Evolutionary conservation across 2,797 vertebrate genomes (phyloP).

Genomic region (Chrysocyon brachyurus): DNA sequence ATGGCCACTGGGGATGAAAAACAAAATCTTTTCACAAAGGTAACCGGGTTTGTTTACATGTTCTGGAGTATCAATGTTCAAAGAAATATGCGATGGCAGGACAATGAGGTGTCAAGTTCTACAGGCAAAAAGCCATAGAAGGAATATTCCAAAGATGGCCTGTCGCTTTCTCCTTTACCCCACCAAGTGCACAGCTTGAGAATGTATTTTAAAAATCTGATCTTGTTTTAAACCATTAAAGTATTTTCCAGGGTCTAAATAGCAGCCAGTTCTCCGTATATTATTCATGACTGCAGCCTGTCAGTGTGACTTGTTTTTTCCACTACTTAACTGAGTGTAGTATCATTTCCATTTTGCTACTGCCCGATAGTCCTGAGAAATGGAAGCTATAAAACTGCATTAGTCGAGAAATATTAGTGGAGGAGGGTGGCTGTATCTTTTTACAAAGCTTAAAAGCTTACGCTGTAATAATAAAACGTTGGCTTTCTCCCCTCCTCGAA

Average conservation of each 20-base stretch:
- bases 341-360: slow-evolving; percentile 72
- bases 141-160: slow-evolving; percentile 28
- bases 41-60: slow-evolving; percentile 54
- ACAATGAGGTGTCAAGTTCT: slow-evolving; percentile 28
- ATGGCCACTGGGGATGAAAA: not conserved
- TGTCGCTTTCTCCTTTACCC: slow-evolving; percentile 69
- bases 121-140: not conserved
- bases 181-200: slow-evolving; percentile 69
- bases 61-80: slow-evolving; percentile 23
- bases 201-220: slow-evolving; percentile 73
- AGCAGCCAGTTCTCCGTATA: slow-evolving; percentile 45
- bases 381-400: slow-evolving; percentile 47
- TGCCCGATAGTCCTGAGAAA: slow-evolving; percentile 63
- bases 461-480: slow-evolving; percentile 68
- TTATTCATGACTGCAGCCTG: slow-evolving; percentile 59
- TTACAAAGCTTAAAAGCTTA: slow-evolving; percentile 61
- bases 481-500: slow-evolving; percentile 66
- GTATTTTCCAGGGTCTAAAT: slow-evolving; percentile 67
- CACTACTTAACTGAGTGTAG: slow-evolving; percentile 52
- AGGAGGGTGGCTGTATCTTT: not conserved
- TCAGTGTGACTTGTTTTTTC: slow-evolving; percentile 66
- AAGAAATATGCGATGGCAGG: not conserved
- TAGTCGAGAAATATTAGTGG: slow-evolving; percentile 61
- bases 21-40: not conserved
- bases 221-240: slow-evolving; percentile 71